Evolutionary conservation across 2,888 invertebrate genomes (phyloP), one percentile per base, ranked within the genome.

Genomic region (Drosophila engyochracea): DNA sequence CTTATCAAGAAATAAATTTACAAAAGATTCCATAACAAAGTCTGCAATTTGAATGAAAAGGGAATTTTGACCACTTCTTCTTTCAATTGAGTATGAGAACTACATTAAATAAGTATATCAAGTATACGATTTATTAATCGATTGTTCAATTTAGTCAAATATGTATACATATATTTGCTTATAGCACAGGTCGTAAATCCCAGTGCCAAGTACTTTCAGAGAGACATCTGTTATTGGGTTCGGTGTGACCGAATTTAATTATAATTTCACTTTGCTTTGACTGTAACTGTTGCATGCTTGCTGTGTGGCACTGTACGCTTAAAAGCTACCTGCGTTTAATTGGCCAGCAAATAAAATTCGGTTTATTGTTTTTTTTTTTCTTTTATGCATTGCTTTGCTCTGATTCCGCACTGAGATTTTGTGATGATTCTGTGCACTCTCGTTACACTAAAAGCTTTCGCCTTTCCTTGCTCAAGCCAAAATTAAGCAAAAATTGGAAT

Each of bases 251-350:
- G 65, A 53, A 59, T 49, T 39, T 28, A 2, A 28, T 51, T 44
- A n/a, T 47, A n/a, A 41, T 35, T 31, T 14, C 22, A 12, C 33
- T 44, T 25, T 49, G 30, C 22, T 19, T 63, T 55, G 28, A 63
- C 70, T 65, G 52, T 60, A 41, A 60, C 70, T 71, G 54, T 65
- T 76, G 79, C 81, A 79, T 81, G 79, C 65, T 59, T 81, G 30
- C 63, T 76, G 10, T 71, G n/a, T 31, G 60, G 62, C 80, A 70
- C 75, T 70, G 70, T 70, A 47, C 22, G 25, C 44, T 22, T 44
- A 6, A 44, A 22, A 51, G 54, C 47, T 49, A 41, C 14, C 37
- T 22, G 53, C 9, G 51, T 66, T 79, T 51, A 28, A 75, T 78
- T 75, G 80, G 70, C 70, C 37, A 74, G 51, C 39, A 59, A 57